A percentile compares a stretch with the other conserved stretches of the same genome.
Conservation (phyloP, 2,888 invertebrate species). For the Venusia cambrica region DNA sequence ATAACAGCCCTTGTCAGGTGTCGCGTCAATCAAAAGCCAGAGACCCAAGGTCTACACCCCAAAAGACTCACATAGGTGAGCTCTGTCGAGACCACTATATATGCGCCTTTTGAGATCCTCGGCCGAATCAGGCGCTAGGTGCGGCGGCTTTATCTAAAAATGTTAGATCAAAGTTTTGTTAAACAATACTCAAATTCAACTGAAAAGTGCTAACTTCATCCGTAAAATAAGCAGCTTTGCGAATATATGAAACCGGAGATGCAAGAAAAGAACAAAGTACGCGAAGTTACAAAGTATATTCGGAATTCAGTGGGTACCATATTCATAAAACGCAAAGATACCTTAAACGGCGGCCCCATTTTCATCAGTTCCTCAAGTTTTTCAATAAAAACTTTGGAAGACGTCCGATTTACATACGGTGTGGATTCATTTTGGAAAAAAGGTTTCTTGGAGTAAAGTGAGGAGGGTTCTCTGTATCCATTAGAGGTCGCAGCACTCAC, state of each 20-base stretch:
- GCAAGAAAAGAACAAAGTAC: slow-evolving; percentile 20
- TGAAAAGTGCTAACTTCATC: slow-evolving; percentile 65
- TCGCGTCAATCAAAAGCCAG: too few species aligned
- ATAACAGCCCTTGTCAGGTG: too few species aligned
- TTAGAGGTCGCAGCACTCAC: slow-evolving; percentile 62
- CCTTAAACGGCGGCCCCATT: slow-evolving; percentile 71
- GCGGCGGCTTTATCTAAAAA: too few species aligned
- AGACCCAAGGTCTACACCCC: too few species aligned
- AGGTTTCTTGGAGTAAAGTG: slow-evolving; percentile 70
- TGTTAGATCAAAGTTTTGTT: too few species aligned
- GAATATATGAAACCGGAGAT: slow-evolving; percentile 7
- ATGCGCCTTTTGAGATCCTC: too few species aligned
- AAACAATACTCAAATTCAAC: too few species aligned
- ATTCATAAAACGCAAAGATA: slow-evolving; percentile 63
- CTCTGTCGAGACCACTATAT: too few species aligned
- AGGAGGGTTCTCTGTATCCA: slow-evolving; percentile 67
- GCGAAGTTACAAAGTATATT: slow-evolving; percentile 46
- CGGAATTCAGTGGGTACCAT: slow-evolving; percentile 53
- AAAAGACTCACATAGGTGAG: too few species aligned
- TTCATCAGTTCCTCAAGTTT: slow-evolving; percentile 78
- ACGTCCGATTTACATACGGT: slow-evolving; percentile 76
- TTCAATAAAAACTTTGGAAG: slow-evolving; percentile 79
- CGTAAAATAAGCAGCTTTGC: too few species aligned
- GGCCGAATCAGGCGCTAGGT: too few species aligned
- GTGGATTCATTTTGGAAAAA: slow-evolving; percentile 75